A percentile compares a stretch with the other conserved stretches of the same genome.
phyloP scores from a whole-genome alignment of 2,888 invertebrate species.

The Callyntrura guangdongensis region DNA sequence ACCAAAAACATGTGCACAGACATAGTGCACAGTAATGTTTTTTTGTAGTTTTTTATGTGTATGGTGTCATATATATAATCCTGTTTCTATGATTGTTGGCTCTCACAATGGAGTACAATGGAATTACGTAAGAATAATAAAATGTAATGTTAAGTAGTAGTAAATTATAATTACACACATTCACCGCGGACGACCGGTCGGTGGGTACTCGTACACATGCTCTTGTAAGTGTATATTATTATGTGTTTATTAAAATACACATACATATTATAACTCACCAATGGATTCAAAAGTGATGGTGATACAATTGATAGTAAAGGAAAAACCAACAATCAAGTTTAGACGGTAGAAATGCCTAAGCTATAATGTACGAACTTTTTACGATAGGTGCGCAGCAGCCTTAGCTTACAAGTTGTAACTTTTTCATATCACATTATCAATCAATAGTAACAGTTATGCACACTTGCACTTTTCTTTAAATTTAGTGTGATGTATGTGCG shows the following conservation, averaged over 20 bases:
- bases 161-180: conserved; percentile 35
- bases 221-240: not conserved
- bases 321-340: not conserved
- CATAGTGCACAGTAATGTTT: not conserved
- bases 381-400: not conserved
- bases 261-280: not conserved
- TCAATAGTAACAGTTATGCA: conserved; percentile 24
- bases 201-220: not conserved
- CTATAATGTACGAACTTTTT: too few species aligned
- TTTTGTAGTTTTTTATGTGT: not conserved
- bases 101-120: not conserved
- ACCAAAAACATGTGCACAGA: not conserved
- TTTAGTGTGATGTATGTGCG: not conserved
- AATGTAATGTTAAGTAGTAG: not conserved
- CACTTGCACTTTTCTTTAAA: conserved; percentile 54
- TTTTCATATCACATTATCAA: not conserved
- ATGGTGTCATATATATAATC: not conserved
- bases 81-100: too few species aligned
- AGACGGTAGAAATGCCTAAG: not conserved
- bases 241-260: not conserved
- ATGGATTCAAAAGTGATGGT: not conserved
- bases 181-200: conserved; percentile 27
- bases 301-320: not conserved
- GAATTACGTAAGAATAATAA: conserved; percentile 27
- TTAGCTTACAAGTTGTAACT: not conserved